Evolutionary conservation across 2,888 invertebrate genomes (phyloP).

Genomic region (Steinernema scapterisci): DNA sequence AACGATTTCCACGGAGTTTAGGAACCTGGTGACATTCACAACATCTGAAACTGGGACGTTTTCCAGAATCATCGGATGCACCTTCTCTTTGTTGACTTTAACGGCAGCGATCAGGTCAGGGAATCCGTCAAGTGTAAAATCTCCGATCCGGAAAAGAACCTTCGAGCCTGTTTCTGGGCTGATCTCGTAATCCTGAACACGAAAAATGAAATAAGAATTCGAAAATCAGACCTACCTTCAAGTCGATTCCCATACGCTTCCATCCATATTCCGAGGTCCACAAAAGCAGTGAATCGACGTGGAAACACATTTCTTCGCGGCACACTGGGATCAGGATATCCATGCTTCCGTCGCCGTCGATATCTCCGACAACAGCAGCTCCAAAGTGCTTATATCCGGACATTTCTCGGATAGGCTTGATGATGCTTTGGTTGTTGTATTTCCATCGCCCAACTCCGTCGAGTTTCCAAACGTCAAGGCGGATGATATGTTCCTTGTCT

Average conservation of each 20-base stretch:
- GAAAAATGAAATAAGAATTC: slow-evolving; percentile 20
- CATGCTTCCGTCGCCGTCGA: slow-evolving; percentile 57
- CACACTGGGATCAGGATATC: slow-evolving; percentile 61
- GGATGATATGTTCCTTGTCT: slow-evolving; percentile 36
- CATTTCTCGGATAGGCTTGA: neutral
- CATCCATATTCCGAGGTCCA: slow-evolving; percentile 40
- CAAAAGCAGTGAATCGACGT: slow-evolving; percentile 42
- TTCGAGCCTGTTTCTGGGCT: slow-evolving; percentile 38
- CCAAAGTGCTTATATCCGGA: slow-evolving; percentile 39
- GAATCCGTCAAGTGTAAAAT: slow-evolving; percentile 61
- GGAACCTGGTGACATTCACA: neutral
- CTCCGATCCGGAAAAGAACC: slow-evolving; percentile 61
- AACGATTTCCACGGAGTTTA: neutral
- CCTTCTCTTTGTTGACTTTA: slow-evolving; percentile 34
- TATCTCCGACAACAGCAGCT: slow-evolving; percentile 56
- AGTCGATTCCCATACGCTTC: slow-evolving; percentile 46
- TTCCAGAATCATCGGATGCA: slow-evolving; percentile 47
- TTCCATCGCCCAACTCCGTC: neutral
- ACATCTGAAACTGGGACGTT: slow-evolving; percentile 39
- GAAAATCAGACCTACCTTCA: slow-evolving; percentile 45
- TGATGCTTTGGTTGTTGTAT: neutral
- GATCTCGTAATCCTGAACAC: slow-evolving; percentile 38
- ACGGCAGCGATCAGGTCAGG: slow-evolving; percentile 58
- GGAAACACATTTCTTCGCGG: slow-evolving; percentile 42
- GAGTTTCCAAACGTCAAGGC: slow-evolving; percentile 36